A percentile compares a stretch with the other conserved stretches of the same genome.
Conservation (phyloP, 1,140 invertebrate genomes). For the Aculops lycopersici region DNA sequence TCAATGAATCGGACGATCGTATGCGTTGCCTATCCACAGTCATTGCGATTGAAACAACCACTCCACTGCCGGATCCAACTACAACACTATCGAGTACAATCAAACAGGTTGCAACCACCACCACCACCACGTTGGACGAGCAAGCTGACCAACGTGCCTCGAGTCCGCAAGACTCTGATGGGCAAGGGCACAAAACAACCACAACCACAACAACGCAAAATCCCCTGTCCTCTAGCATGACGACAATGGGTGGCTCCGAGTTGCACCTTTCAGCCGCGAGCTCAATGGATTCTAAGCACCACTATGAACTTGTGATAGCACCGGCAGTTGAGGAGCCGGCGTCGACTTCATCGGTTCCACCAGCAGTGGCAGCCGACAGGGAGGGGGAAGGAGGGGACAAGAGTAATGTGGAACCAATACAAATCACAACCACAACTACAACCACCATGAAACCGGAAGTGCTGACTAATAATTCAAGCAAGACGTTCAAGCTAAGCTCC, state of each 20-base stretch:
- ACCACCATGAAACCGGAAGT: not conserved
- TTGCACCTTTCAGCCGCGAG: too few relatives aligned
- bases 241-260: too few relatives aligned
- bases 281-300: not conserved
- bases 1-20: constrained; percentile 10
- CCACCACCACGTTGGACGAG: not conserved
- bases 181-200: not conserved
- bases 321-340: not conserved
- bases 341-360: not conserved
- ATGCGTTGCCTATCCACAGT: constrained; percentile 2
- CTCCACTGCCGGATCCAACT: constrained; percentile 1
- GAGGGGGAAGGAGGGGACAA: not conserved
- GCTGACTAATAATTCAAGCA: not conserved
- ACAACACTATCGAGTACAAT: constrained; percentile 1
- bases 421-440: not conserved
- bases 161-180: not conserved
- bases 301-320: not conserved
- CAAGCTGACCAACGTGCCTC: not conserved
- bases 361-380: not conserved
- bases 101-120: not conserved
- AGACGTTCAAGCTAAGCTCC: constrained; percentile 16
- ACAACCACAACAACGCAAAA: not conserved
- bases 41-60: constrained; percentile 3
- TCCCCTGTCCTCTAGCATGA: not conserved
- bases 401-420: not conserved